Evolutionary conservation across 2,113 vertebrate genomes (phyloP), one percentile per base, ranked within the genome.

Genomic region (Psilopsiagon aymara): DNA sequence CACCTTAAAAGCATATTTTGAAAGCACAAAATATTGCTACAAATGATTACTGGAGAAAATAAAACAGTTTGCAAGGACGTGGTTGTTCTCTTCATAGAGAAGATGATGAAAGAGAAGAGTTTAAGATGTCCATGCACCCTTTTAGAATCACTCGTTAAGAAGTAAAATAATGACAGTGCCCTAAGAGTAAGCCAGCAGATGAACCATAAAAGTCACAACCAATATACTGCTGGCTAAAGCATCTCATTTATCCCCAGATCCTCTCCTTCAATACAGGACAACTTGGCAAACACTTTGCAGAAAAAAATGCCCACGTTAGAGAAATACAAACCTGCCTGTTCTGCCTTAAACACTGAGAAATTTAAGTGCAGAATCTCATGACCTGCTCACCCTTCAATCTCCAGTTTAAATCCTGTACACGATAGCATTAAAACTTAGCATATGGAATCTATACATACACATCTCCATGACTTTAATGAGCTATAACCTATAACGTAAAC

Each of bases 1-100:
- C 64, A 77, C 39, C 41, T 81, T 90, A 86, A 96, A 92, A 87
- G 81, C 49, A 16, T 44, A 43, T 76, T 75, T 88, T 82, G 62
- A 84, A 94, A 81, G 67, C 0, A 0, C 43, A 55, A 62, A 59
- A 43, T 71, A 43, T 31, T 80, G 74, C 77, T 92, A 55, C 24
- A 77, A 79, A 62, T 70, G 29, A 82, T 88, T 49, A 44, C 52
- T 66, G 39, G 70, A 35, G 43, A 60, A 87, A 82, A 91, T 68
- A 86, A 70, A 86, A 29, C 43, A 25, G 41, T 49, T 57, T 81
- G 28, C 53, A 83, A 47, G 52, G 43, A 73, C 28, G 29, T 43
- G 46, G 53, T 35, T 64, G 28, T 39, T 76, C 28, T 41, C 47
- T 74, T 86, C 63, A 66, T 67, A 35, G 24, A 14, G n/a, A 76